Conservation (phyloP, 2,113 vertebrate species). For the Megaceryle maxima region DNA sequence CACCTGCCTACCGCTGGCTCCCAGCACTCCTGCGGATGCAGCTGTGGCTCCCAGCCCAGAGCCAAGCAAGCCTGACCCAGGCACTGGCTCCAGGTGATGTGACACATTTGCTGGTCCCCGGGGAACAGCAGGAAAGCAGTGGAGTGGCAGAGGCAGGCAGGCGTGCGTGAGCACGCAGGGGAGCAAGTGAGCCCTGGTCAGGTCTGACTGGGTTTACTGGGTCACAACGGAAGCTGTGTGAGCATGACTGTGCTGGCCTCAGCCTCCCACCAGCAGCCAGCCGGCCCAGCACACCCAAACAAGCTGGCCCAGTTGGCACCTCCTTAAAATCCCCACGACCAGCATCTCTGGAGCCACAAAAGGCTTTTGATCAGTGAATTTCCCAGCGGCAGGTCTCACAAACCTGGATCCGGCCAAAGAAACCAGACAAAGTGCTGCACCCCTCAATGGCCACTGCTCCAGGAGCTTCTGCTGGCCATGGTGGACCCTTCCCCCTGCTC, state of each 20-base stretch:
- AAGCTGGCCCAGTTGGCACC: background rate
- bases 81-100: background rate
- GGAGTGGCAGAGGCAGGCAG: background rate
- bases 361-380: constrained; percentile 4
- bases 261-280: constrained; percentile 30
- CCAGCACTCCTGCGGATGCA: accelerated
- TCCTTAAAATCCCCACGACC: constrained; percentile 11
- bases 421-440: background rate
- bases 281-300: constrained; percentile 33
- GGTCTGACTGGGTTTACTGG: constrained; percentile 67
- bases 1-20: background rate
- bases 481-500: background rate
- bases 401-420: background rate
- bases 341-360: background rate
- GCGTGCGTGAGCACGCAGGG: background rate
- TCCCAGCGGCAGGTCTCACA: background rate
- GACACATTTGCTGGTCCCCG: background rate
- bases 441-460: accelerated
- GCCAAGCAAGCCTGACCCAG: background rate
- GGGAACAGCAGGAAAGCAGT: background rate
- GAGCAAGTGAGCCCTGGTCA: background rate
- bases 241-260: constrained; percentile 35
- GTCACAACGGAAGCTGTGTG: background rate
- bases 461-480: background rate
- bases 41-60: accelerated